Evolutionary conservation across 2,888 invertebrate genomes (phyloP).

Genomic region (Agrochola lychnidis): DNA sequence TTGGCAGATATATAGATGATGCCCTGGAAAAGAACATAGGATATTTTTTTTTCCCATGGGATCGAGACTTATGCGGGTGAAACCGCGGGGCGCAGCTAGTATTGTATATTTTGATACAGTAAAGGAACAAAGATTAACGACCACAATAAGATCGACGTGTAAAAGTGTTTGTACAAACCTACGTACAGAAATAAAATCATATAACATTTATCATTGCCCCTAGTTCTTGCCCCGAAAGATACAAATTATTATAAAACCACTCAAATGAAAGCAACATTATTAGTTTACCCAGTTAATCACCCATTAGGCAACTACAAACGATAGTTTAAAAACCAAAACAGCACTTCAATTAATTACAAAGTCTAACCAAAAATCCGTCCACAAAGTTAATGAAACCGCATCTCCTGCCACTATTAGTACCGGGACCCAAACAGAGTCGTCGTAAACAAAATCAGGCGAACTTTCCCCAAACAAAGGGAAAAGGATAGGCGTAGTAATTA

Average conservation of each 20-base stretch:
- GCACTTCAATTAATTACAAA: constrained; percentile 50
- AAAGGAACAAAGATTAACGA: background rate
- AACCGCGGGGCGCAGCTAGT: no score
- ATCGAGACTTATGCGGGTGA: no score
- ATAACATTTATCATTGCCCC: background rate
- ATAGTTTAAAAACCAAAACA: constrained; percentile 42
- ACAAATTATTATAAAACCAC: background rate
- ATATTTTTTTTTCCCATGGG: no score
- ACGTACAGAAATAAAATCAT: no score
- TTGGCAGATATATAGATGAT: no score
- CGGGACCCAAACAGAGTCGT: constrained; percentile 56
- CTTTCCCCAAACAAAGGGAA: constrained; percentile 59
- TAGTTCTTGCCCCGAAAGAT: background rate
- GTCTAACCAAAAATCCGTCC: constrained; percentile 36
- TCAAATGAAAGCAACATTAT: constrained; percentile 17
- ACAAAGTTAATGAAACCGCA: constrained; percentile 47
- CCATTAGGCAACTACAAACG: constrained; percentile 29
- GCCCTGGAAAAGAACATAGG: no score
- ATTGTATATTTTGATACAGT: background rate
- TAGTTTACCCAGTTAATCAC: constrained; percentile 11
- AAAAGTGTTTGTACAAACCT: no score
- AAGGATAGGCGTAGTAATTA: constrained; percentile 64
- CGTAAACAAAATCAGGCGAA: constrained; percentile 64
- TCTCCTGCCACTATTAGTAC: constrained; percentile 50
- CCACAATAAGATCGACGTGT: no score